A percentile compares a stretch with the other conserved stretches of the same genome.
These are phyloP conservation scores for Rhinoraja longicauda DNA, from an alignment of 2,797 vertebrate genomes.

Conservation along the genomic window DNA sequence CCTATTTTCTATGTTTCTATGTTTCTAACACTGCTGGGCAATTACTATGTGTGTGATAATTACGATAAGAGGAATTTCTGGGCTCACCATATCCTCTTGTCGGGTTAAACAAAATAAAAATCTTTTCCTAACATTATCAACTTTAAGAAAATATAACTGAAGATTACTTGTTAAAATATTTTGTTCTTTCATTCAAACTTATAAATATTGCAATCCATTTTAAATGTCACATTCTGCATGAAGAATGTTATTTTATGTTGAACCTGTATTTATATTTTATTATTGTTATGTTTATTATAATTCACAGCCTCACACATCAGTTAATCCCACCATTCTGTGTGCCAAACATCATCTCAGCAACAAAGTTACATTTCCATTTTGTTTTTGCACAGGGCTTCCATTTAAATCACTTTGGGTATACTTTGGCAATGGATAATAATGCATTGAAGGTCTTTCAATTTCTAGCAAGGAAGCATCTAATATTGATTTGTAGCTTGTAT, in stretches of 20 bases:
- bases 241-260: not conserved
- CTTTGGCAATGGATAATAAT: not conserved
- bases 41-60: not conserved
- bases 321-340: not conserved
- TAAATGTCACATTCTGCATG: not conserved
- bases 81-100: not conserved
- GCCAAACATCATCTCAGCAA: not conserved
- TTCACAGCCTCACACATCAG: not conserved
- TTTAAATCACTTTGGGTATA: constrained; percentile 10
- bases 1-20: too few relatives aligned
- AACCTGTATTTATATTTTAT: not conserved
- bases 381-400: not conserved
- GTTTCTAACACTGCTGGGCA: not conserved
- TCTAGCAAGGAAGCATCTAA: not conserved
- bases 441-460: not conserved
- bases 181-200: not conserved
- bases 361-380: not conserved
- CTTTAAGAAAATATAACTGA: not conserved
- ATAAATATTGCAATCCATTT: not conserved
- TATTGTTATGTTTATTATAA: constrained; percentile 11
- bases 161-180: not conserved
- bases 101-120: not conserved
- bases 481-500: not conserved
- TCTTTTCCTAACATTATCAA: not conserved
- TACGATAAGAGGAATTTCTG: not conserved